Conservation (phyloP, 1,140 invertebrate species). For the Pseudomyrmex gracilis region DNA sequence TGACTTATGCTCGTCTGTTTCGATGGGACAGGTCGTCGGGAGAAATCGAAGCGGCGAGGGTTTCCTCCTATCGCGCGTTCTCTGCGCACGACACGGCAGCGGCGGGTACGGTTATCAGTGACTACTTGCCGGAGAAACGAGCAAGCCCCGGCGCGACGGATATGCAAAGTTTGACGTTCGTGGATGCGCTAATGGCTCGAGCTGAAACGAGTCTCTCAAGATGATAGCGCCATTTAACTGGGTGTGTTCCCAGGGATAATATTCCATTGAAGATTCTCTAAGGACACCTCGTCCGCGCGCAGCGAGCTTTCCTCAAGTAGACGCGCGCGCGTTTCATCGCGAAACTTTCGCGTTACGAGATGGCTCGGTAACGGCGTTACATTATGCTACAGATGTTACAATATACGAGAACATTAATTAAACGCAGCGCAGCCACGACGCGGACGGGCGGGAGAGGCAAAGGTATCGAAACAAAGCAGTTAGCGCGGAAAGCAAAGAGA, state of each 20-base stretch:
- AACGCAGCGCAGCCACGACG: background rate
- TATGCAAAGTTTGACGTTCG: slow-evolving; percentile 73
- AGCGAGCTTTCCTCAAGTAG: slow-evolving; percentile 57
- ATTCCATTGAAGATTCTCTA: slow-evolving; percentile 70
- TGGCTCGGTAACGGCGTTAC: slow-evolving; percentile 35
- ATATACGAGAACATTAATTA: slow-evolving; percentile 54
- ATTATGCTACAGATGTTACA: slow-evolving; percentile 44
- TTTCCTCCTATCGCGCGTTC: slow-evolving; percentile 18
- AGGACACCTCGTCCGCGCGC: slow-evolving; percentile 32
- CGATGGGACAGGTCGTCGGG: slow-evolving; percentile 6
- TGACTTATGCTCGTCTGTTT: slow-evolving; percentile 31
- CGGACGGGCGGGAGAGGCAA: too few species aligned
- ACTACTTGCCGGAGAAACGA: slow-evolving; percentile 37
- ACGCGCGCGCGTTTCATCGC: slow-evolving; percentile 42
- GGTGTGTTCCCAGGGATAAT: slow-evolving; percentile 64
- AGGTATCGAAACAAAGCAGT: slow-evolving; percentile 40
- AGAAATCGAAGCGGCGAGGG: slow-evolving; percentile 31
- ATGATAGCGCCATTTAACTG: slow-evolving; percentile 68
- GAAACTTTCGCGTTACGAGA: slow-evolving; percentile 55
- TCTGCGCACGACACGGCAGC: slow-evolving; percentile 1
- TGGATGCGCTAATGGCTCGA: slow-evolving; percentile 70
- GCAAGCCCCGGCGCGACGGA: slow-evolving; percentile 50
- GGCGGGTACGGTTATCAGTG: slow-evolving; percentile 31
- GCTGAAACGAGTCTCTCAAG: slow-evolving; percentile 68
- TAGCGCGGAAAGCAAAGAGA: background rate